Percentiles rank a stretch among this genome's conserved stretches.
Conservation (phyloP, 2,113 vertebrate species). For the Lepus europaeus region DNA sequence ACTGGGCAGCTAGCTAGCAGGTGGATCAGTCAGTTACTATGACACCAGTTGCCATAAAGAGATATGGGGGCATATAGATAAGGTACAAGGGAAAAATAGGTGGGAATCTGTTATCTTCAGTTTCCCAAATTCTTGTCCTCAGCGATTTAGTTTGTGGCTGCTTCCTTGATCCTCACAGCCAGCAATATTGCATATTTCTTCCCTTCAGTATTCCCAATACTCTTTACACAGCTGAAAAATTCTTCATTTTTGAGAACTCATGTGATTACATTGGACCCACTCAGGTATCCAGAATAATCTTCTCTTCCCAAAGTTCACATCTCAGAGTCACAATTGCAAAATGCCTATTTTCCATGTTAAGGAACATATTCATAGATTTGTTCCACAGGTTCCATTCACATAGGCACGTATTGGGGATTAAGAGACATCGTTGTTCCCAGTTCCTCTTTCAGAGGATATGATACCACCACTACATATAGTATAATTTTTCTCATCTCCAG, state of each 20-base stretch:
- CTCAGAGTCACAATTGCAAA: not conserved
- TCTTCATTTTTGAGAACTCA: not conserved
- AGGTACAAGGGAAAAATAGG: no score
- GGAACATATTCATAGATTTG: not conserved
- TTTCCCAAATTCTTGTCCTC: no score
- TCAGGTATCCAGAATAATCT: not conserved
- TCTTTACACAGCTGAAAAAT: not conserved
- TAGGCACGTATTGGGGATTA: fast-evolving
- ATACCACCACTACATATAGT: not conserved
- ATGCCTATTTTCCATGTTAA: not conserved
- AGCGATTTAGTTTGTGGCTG: not conserved
- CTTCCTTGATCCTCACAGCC: not conserved
- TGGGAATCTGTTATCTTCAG: no score
- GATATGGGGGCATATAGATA: no score
- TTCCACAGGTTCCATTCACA: no score
- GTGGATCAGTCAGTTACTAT: no score
- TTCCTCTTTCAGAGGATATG: not conserved
- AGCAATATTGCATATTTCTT: not conserved
- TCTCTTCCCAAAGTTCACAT: not conserved
- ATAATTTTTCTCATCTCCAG: conserved; percentile 6
- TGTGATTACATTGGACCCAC: not conserved
- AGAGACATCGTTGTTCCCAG: not conserved
- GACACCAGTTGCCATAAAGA: no score
- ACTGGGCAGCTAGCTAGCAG: no score
- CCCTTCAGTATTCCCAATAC: not conserved